Evolutionary conservation across 2,888 invertebrate species (phyloP), one percentile per base, ranked within the genome.

Genomic region (Drosophila affinis): DNA sequence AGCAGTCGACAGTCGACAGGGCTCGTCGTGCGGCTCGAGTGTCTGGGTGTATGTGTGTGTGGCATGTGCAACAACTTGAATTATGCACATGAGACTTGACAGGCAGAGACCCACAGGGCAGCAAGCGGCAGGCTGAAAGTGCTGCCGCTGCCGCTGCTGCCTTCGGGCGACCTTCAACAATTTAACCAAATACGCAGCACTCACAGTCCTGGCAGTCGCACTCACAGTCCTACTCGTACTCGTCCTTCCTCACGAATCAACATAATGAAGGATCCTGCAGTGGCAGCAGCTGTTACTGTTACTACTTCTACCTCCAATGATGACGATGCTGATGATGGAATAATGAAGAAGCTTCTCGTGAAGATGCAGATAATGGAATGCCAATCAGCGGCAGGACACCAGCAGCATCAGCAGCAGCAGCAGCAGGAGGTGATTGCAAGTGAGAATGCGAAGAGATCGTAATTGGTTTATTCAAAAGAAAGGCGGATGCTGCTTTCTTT

Each of bases 41-140:
- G 63, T 70, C 55, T 48, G 45, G 14, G 21, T 24, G 32, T 46
- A 17, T 58, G 7, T 44, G 53, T 82, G 72, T 79, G 79, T 49
- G 84, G 89, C 83, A 83, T 88, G 83, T 88, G 83, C 83, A 83
- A 88, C 83, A 88, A 84, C 83, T 83, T 83, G 83, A 83, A 88
- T 88, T 83, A 83, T 88, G 89, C 72, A 88, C 89, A 88, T 71
- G 87, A 88, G 79, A 63, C 86, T 62, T 62, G 63, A 65, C 69
- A 62, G 47, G 46, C 70, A 59, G 59, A 59, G 59, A n/a, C 59
- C 64, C 61, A 71, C 61, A 71, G 47, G 48, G 34, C 45, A 56
- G 51, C 46, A 24, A 27, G 39, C 18, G 14, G 59, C 47, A 24
- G 17, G 58, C 49, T 18, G 32, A 44, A 48, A 46, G n/a, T 27